Percentiles rank a stretch among this genome's conserved stretches.
These are phyloP conservation scores for Hydra vulgaris DNA, from an alignment of 30 jellyfish, hydroid and myxozoan genomes.

Conservation along the genomic window DNA sequence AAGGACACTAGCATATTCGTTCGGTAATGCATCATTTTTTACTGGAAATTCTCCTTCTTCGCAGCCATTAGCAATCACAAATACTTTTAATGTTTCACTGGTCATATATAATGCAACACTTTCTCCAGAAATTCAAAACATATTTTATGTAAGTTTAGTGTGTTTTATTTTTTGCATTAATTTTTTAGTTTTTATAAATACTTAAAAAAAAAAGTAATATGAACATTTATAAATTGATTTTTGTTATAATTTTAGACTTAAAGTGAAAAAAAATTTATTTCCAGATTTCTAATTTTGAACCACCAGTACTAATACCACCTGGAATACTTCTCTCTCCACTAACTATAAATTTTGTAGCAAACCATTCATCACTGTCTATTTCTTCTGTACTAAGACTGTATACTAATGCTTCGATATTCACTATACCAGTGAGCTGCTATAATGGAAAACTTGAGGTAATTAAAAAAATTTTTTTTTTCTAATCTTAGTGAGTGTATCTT, in stretches of 20 bases:
- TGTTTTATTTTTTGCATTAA: background rate
- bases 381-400: constrained; percentile 80
- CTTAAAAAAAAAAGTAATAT: background rate
- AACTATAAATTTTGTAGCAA: constrained; percentile 47
- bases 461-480: too few species aligned
- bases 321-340: constrained; percentile 90
- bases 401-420: constrained; percentile 96
- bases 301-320: constrained; percentile 70
- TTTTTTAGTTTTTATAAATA: background rate
- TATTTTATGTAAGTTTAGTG: constrained; percentile 66
- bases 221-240: background rate
- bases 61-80: constrained; percentile 81
- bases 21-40: constrained; percentile 80
- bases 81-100: constrained; percentile 74
- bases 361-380: constrained; percentile 47
- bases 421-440: constrained; percentile 88
- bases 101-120: constrained; percentile 80
- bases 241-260: background rate
- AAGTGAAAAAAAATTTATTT: constrained; percentile 3
- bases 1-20: constrained; percentile 94
- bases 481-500: background rate
- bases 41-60: constrained; percentile 58
- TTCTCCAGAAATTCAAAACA: constrained; percentile 51
- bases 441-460: constrained; percentile 83
- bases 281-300: constrained; percentile 69